Evolutionary conservation across 92 coral and sea anemone species (phyloP), one percentile per base, ranked within the genome.

Genomic region (Chrysogorgia sp.): DNA sequence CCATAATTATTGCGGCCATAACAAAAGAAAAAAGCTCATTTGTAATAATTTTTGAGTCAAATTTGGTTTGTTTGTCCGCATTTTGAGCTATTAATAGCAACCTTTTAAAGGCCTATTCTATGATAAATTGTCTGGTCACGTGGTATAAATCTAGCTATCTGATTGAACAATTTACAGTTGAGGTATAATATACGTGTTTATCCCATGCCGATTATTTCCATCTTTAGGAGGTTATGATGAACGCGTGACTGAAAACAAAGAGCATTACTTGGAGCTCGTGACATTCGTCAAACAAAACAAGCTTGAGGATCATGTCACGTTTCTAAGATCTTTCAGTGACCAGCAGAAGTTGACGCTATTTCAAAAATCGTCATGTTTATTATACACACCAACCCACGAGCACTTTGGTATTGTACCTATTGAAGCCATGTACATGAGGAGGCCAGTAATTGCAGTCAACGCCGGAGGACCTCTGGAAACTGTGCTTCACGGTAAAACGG

Each of bases 401-500:
- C 99, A 96, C 60, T 96, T 96, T 87, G 99, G 99, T 22, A 80
- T 96, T 43, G 99, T 96, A 40, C 99, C 99, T 41, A 86, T 96
- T 32, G 99, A 96, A 55, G 99, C 99, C 40, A 96, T 96, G 99
- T 96, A 91, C 77, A 89, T 85, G 84, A 79, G 74, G 29, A 75
- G 99, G 24, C 96, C 99, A 43, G 99, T 96, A 22, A 89, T 96
- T 56, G 99, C 99, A 0, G 97, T 91, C 48, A 91, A 89, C 58
- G 92, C 88, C 63, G 99, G 99, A 21, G 99, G 99, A 7, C 99
- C 99, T 13, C 79, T 96, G 28, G 99, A 96, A 80, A 92, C 99
- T 22, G 89, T 96, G 13, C 81, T 85, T 31, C 82, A 92, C 82
- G 89, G 74, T 0, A 82, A 85, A 72, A 96, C 96, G 3, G 99